phyloP scores from a whole-genome alignment of 2,113 vertebrate species.

The Erythrocercus mccallii region DNA sequence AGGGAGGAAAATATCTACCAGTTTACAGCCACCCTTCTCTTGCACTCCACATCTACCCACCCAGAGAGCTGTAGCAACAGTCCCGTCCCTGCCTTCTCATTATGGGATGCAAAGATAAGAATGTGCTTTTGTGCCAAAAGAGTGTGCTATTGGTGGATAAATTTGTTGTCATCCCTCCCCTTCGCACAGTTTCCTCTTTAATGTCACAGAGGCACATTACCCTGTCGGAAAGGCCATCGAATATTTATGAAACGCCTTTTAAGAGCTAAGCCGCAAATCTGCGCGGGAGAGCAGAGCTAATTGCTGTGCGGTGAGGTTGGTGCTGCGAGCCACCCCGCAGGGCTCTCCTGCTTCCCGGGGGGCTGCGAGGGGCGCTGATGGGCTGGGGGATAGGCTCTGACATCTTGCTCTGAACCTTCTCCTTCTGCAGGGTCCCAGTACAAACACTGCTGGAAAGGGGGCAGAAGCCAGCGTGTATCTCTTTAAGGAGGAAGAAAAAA shows the following conservation, averaged over 20 bases:
- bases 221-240: conserved; percentile 66
- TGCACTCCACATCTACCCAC: conserved; percentile 52
- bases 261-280: conserved; percentile 9
- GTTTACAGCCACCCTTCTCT: conserved; percentile 21
- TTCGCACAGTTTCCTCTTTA: conserved; percentile 71
- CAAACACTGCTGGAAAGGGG: not conserved
- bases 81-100: conserved; percentile 68
- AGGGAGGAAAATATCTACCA: not conserved
- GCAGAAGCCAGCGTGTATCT: not conserved
- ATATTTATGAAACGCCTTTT: conserved; percentile 71
- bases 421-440: accelerated
- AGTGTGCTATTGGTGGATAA: conserved; percentile 91
- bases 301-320: not conserved
- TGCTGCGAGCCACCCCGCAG: not conserved
- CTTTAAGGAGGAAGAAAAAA: not conserved
- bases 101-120: conserved; percentile 83
- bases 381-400: not conserved
- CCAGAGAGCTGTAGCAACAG: conserved; percentile 62
- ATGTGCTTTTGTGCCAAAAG: conserved; percentile 76
- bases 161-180: conserved; percentile 86
- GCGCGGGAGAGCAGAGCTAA: not conserved
- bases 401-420: not conserved
- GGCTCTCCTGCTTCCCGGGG: not conserved
- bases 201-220: conserved; percentile 68
- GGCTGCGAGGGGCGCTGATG: not conserved